Evolutionary conservation across 1,140 invertebrate species (phyloP).

Genomic region (Ceratina australensis): DNA sequence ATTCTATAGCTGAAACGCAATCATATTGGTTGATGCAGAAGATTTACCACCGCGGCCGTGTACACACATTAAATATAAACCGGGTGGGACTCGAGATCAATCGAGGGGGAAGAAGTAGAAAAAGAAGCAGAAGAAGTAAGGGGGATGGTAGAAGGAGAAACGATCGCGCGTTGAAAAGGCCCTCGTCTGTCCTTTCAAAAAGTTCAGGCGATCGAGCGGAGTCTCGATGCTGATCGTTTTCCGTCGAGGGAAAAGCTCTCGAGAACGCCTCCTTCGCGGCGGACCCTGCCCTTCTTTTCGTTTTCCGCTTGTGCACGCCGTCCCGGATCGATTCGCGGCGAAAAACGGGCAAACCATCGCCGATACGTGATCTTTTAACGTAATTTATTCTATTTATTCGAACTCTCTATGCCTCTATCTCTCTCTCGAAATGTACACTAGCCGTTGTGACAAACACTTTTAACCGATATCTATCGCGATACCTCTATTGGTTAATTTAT

Average conservation of each 20-base stretch:
- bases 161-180: conserved; percentile 3
- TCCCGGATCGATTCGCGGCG: background rate
- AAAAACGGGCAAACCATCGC: background rate
- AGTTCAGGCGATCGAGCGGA: background rate
- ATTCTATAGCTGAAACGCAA: conserved; percentile 64
- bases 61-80: conserved; percentile 50
- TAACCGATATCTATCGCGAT: no score
- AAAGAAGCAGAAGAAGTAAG: background rate
- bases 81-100: conserved; percentile 43
- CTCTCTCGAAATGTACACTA: no score
- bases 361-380: background rate
- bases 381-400: background rate
- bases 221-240: conserved; percentile 3
- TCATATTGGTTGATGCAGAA: conserved; percentile 69
- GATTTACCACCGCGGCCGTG: conserved; percentile 53
- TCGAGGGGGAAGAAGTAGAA: background rate
- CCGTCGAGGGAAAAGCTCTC: background rate
- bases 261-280: background rate
- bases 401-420: no score
- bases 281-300: background rate
- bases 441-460: no score
- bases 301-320: background rate
- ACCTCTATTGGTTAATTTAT: no score
- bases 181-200: conserved; percentile 26
- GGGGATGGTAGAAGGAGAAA: background rate